These are phyloP conservation scores for Xestia ashworthii DNA, from an alignment of 2,888 invertebrate genomes.

Conservation along the genomic window DNA sequence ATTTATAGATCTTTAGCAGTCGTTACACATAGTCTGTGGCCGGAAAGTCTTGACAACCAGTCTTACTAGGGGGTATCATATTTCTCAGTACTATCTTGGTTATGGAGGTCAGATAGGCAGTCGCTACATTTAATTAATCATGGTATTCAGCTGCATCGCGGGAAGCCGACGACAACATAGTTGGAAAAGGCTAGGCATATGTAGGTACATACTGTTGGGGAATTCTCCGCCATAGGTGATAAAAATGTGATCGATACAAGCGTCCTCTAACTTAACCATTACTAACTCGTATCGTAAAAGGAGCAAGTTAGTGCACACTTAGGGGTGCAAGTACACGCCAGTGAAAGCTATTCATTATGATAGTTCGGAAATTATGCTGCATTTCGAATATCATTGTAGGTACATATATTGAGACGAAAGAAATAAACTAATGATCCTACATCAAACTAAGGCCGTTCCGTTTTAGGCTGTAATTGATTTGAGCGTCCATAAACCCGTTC, in stretches of 20 bases:
- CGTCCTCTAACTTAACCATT: constrained; percentile 53
- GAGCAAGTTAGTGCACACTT: constrained; percentile 40
- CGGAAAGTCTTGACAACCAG: background rate
- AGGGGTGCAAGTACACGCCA: background rate
- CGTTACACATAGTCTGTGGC: background rate
- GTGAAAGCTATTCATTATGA: constrained; percentile 12
- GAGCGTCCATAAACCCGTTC: no score
- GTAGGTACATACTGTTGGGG: background rate
- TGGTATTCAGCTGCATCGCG: background rate
- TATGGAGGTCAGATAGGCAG: background rate
- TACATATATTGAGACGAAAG: background rate
- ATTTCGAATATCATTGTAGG: background rate
- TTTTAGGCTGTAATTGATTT: no score
- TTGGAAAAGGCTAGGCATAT: background rate
- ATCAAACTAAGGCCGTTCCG: no score
- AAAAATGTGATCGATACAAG: constrained; percentile 42
- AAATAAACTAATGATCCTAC: background rate
- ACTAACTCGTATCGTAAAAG: constrained; percentile 52
- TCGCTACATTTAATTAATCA: background rate
- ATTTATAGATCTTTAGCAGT: background rate
- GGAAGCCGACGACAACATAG: background rate
- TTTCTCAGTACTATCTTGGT: background rate
- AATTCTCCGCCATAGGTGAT: constrained; percentile 24
- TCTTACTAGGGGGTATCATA: background rate
- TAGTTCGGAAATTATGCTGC: background rate